phyloP scores from a whole-genome alignment of 2,113 vertebrate species.

The Myodes glareolus region DNA sequence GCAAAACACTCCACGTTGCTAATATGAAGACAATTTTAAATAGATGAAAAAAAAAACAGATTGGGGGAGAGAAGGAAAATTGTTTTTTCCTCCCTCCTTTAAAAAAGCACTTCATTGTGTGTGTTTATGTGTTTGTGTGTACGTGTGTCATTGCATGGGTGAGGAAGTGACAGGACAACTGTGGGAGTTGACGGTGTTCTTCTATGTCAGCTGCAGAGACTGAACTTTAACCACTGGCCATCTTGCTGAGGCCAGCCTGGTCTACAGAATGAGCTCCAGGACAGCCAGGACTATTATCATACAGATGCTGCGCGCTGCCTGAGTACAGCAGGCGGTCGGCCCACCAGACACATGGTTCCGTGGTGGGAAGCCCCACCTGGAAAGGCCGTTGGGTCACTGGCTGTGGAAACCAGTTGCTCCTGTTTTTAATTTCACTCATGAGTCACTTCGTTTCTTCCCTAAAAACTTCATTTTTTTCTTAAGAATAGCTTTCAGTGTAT shows the following conservation, averaged over 20 bases:
- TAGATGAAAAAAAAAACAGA: background rate
- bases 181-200: background rate
- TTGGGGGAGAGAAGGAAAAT: background rate
- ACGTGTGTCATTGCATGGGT: background rate
- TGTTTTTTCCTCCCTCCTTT: background rate
- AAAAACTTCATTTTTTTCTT: no score
- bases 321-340: no score
- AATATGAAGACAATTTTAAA: slow-evolving; percentile 53
- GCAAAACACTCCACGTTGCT: slow-evolving; percentile 5
- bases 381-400: no score
- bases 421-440: no score
- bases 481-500: no score
- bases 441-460: no score
- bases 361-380: no score
- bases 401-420: no score
- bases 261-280: background rate
- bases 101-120: background rate
- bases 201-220: background rate
- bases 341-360: no score
- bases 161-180: background rate
- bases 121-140: background rate
- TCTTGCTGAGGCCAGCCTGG: background rate
- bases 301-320: no score
- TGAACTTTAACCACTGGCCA: background rate
- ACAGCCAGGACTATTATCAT: background rate